Conservation (phyloP, 1,140 invertebrate species). For the Platyura marginata region DNA sequence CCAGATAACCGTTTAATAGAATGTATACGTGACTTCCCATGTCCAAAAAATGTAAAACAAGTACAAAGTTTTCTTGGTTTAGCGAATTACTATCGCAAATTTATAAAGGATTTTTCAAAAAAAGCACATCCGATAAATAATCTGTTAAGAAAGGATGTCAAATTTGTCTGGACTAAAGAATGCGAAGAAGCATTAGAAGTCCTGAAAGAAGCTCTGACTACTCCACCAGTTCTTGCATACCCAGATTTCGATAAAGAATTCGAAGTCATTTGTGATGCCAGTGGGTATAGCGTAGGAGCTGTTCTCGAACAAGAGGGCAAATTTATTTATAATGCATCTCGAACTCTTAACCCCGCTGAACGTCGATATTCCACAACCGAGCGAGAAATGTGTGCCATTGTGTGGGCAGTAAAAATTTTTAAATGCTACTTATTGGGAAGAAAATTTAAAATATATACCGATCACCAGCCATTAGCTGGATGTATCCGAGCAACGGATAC, state of each 20-base stretch:
- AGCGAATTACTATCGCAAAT: conserved; percentile 9
- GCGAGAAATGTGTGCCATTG: conserved; percentile 15
- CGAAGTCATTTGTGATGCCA: conserved; percentile 14
- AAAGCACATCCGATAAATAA: conserved; percentile 11
- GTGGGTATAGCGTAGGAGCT: neutral
- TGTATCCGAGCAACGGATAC: conserved; percentile 16
- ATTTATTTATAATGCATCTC: conserved; percentile 12
- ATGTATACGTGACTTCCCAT: neutral
- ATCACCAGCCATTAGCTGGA: conserved; percentile 26
- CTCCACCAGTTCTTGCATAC: conserved; percentile 13
- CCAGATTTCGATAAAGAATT: conserved; percentile 19
- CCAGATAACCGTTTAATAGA: conserved; percentile 1
- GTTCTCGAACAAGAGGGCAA: conserved; percentile 9
- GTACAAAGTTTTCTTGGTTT: conserved; percentile 9
- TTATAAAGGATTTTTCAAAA: conserved; percentile 10
- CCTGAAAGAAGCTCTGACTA: conserved; percentile 9
- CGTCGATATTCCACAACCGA: conserved; percentile 14
- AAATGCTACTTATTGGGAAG: conserved; percentile 23
- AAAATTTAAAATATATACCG: conserved; percentile 26
- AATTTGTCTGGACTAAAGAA: conserved; percentile 7
- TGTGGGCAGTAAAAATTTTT: conserved; percentile 25
- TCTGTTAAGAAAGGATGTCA: conserved; percentile 9
- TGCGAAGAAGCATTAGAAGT: conserved; percentile 10
- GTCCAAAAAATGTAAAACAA: conserved; percentile 4
- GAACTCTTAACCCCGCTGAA: conserved; percentile 12